These are phyloP conservation scores for Thecocarcelia acutangulata DNA, from an alignment of 2,888 invertebrate genomes.

Conservation along the genomic window DNA sequence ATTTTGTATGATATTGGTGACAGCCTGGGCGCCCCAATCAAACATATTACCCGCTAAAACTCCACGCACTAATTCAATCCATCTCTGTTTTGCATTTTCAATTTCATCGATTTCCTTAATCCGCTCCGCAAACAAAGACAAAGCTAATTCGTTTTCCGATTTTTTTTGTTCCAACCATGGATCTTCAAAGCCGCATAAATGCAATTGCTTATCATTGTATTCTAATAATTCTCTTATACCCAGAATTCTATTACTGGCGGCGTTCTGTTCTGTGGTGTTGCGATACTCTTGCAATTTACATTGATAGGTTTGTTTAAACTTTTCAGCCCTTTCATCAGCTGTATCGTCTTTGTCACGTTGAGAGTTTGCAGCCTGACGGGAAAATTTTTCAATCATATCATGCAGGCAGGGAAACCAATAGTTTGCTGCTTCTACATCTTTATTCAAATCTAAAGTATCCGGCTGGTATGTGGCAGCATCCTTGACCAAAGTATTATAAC, in stretches of 20 bases:
- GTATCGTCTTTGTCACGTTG: constrained; percentile 84
- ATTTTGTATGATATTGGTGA: constrained; percentile 90
- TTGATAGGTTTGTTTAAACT: constrained; percentile 92
- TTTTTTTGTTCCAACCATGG: constrained; percentile 93
- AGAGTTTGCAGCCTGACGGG: constrained; percentile 90
- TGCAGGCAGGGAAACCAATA: constrained; percentile 97
- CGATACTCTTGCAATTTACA: constrained; percentile 84
- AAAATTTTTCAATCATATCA: constrained; percentile 91
- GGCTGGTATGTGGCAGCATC: constrained; percentile 92
- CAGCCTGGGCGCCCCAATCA: constrained; percentile 98
- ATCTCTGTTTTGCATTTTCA: constrained; percentile 83
- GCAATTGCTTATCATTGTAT: constrained; percentile 94
- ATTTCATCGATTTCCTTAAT: constrained; percentile 88
- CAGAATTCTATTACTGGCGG: constrained; percentile 84
- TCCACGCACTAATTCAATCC: constrained; percentile 86
- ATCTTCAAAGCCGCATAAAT: constrained; percentile 95
- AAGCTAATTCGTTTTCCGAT: constrained; percentile 91
- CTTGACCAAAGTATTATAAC: constrained; percentile 88
- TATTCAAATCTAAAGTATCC: constrained; percentile 94
- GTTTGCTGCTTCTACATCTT: constrained; percentile 91
- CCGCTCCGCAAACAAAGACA: constrained; percentile 86
- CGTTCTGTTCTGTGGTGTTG: constrained; percentile 70
- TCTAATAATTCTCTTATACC: constrained; percentile 95
- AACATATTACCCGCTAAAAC: constrained; percentile 96
- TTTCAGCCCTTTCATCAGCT: constrained; percentile 89